These are phyloP conservation scores for Marasmarcha lunaedactyla DNA, from an alignment of 2,888 invertebrate species.

Conservation along the genomic window DNA sequence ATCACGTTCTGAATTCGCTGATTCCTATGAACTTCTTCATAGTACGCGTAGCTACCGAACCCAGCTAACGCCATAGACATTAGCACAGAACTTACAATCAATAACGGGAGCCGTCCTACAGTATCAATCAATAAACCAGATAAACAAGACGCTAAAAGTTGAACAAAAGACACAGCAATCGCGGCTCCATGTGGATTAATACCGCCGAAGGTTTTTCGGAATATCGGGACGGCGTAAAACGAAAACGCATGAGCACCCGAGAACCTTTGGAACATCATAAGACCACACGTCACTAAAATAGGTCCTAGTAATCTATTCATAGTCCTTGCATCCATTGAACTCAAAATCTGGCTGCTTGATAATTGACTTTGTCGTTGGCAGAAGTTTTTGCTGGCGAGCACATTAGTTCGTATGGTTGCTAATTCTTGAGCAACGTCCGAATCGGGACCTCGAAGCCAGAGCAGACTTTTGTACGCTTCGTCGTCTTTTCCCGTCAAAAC, in stretches of 20 bases:
- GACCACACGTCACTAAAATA: slow-evolving; percentile 82
- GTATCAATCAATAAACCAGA: slow-evolving; percentile 88
- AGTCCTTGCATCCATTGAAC: slow-evolving; percentile 50
- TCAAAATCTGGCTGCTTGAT: slow-evolving; percentile 49
- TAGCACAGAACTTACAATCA: slow-evolving; percentile 85
- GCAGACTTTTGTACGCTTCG: slow-evolving; percentile 73
- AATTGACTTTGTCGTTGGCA: slow-evolving; percentile 58
- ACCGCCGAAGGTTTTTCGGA: slow-evolving; percentile 84
- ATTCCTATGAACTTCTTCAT: slow-evolving; percentile 76
- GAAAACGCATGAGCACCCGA: slow-evolving; percentile 87
- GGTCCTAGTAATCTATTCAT: slow-evolving; percentile 74
- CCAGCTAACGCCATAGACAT: slow-evolving; percentile 90
- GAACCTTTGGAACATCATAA: slow-evolving; percentile 91
- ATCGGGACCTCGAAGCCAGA: slow-evolving; percentile 86
- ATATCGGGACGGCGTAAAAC: slow-evolving; percentile 88
- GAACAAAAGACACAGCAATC: slow-evolving; percentile 86
- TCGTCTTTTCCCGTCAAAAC: slow-evolving; percentile 81
- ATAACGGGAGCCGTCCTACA: slow-evolving; percentile 84
- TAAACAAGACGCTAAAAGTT: slow-evolving; percentile 84
- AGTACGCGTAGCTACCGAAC: slow-evolving; percentile 87
- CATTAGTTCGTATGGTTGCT: slow-evolving; percentile 77
- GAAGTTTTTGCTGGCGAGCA: slow-evolving; percentile 66
- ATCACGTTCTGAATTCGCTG: slow-evolving; percentile 61
- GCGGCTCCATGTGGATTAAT: slow-evolving; percentile 88
- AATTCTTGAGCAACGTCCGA: slow-evolving; percentile 83